phyloP scores from a whole-genome alignment of 2,113 vertebrate species.

The Charina bottae region DNA sequence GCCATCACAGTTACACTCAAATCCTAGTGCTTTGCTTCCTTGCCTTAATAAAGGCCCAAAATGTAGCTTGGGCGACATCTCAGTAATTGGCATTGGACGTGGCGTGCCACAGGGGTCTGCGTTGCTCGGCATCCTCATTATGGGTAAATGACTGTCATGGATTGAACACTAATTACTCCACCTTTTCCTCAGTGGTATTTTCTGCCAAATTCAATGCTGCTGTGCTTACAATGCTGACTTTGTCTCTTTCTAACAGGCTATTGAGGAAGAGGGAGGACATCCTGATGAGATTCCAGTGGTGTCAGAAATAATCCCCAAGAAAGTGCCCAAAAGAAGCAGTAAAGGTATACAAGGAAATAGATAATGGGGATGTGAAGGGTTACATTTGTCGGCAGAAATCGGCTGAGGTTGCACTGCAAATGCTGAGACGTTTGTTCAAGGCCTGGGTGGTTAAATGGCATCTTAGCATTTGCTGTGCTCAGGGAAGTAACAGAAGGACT shows the following conservation, averaged over 20 bases:
- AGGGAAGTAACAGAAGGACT: not conserved
- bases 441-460: not conserved
- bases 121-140: not conserved
- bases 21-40: too few relatives aligned
- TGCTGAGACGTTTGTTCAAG: not conserved
- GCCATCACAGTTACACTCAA: not conserved
- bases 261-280: slow-evolving; percentile 95
- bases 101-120: not conserved
- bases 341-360: not conserved
- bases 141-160: not conserved
- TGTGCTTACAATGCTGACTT: not conserved
- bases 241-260: slow-evolving; percentile 76
- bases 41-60: not conserved
- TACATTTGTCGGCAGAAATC: not conserved
- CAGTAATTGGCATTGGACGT: not conserved
- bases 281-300: slow-evolving; percentile 89
- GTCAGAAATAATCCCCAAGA: slow-evolving; percentile 82
- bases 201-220: not conserved
- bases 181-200: not conserved
- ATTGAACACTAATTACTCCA: not conserved
- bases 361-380: not conserved
- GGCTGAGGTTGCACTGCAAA: not conserved
- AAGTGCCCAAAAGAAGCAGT: slow-evolving; percentile 77
- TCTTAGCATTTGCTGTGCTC: not conserved
- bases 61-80: not conserved